Conservation (phyloP, 2,888 invertebrate species). For the Noctua fimbriata region DNA sequence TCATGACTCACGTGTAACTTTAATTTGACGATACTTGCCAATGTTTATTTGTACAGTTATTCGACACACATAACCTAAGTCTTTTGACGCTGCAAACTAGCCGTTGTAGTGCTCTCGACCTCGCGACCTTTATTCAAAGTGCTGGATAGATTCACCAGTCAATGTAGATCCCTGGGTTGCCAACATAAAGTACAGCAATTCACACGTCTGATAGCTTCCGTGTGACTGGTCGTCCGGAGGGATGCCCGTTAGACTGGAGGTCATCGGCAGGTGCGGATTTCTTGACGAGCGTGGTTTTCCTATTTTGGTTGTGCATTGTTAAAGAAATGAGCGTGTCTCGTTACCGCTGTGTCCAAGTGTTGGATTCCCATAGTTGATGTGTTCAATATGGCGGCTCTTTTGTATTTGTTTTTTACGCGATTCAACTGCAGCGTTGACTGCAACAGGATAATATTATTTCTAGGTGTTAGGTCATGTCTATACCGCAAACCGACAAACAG, state of each 20-base stretch:
- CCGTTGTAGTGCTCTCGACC: constrained; percentile 85
- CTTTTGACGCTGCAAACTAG: constrained; percentile 83
- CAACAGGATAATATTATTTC: constrained; percentile 56
- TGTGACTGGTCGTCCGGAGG: constrained; percentile 68
- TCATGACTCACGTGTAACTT: constrained; percentile 77
- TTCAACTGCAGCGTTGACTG: constrained; percentile 18
- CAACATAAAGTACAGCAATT: constrained; percentile 50
- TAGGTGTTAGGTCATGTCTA: constrained; percentile 38
- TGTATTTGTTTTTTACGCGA: constrained; percentile 39
- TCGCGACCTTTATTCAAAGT: constrained; percentile 87
- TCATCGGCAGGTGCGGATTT: constrained; percentile 89
- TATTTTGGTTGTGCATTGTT: constrained; percentile 87
- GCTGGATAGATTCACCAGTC: constrained; percentile 77
- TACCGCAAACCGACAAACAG: constrained; percentile 46
- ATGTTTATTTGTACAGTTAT: constrained; percentile 87
- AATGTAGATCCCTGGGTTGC: constrained; percentile 67
- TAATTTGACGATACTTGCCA: constrained; percentile 84
- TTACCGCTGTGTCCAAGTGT: constrained; percentile 72
- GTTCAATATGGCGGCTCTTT: constrained; percentile 54
- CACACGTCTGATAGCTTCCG: constrained; percentile 51
- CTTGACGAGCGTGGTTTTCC: constrained; percentile 86
- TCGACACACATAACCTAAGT: constrained; percentile 83
- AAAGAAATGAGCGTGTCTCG: constrained; percentile 79
- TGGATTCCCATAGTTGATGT: constrained; percentile 70
- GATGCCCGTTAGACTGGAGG: constrained; percentile 86